These are phyloP conservation scores for Spodoptera picta DNA, from an alignment of 2,888 invertebrate species.

Conservation along the genomic window DNA sequence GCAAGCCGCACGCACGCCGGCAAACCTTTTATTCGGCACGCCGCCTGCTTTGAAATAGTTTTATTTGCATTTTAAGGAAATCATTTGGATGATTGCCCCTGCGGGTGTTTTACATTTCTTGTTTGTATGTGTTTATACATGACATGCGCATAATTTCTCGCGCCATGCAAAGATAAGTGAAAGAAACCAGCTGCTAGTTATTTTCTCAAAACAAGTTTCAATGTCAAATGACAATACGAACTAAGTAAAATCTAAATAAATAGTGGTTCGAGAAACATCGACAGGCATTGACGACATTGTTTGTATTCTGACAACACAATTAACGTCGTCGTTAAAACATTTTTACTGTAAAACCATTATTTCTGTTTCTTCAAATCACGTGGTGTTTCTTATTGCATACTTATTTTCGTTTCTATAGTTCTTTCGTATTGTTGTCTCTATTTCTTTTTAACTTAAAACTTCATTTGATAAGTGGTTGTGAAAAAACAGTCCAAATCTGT, in stretches of 20 bases:
- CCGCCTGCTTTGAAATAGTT: slow-evolving; percentile 63
- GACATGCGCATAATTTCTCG: slow-evolving; percentile 20
- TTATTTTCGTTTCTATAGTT: neutral
- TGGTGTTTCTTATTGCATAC: slow-evolving; percentile 27
- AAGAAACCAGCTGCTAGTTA: slow-evolving; percentile 4
- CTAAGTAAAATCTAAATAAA: slow-evolving; percentile 13
- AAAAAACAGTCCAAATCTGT: slow-evolving; percentile 5
- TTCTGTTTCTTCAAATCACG: slow-evolving; percentile 33
- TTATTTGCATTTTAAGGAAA: slow-evolving; percentile 70
- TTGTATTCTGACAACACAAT: slow-evolving; percentile 18
- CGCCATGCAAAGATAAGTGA: slow-evolving; percentile 17
- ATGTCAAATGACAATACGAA: slow-evolving; percentile 21
- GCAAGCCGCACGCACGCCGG: slow-evolving; percentile 57
- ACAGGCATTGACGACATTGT: slow-evolving; percentile 8
- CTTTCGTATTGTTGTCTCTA: slow-evolving; percentile 7
- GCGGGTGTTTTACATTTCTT: slow-evolving; percentile 53
- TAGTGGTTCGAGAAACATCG: slow-evolving; percentile 30
- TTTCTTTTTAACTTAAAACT: slow-evolving; percentile 22
- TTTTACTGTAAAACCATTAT: slow-evolving; percentile 31
- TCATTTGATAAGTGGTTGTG: neutral
- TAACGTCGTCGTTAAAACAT: slow-evolving; percentile 18
- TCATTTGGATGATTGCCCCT: slow-evolving; percentile 55
- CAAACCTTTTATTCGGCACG: slow-evolving; percentile 51
- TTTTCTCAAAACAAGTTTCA: slow-evolving; percentile 13
- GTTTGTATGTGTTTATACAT: slow-evolving; percentile 33